Conservation (phyloP, 37 sponge, comb jelly and placozoan genomes). For the Bolinopsis microptera region DNA sequence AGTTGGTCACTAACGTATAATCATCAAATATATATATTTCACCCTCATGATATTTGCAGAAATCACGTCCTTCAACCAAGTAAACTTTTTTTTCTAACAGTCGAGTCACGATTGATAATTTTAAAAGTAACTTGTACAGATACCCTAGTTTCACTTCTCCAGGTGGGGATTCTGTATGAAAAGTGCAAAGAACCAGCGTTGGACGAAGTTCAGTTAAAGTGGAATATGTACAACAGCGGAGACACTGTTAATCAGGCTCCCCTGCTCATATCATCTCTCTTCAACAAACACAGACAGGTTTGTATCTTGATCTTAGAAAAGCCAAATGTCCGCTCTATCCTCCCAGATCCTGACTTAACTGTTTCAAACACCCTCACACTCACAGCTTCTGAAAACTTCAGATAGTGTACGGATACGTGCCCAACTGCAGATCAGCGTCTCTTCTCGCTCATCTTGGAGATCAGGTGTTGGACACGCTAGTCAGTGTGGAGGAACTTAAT, state of each 20-base stretch:
- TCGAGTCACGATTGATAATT: no score
- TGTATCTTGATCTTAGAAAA: neutral
- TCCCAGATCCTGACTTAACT: no score
- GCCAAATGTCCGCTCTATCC: no score
- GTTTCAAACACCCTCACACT: no score
- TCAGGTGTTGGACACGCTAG: slow-evolving; percentile 84
- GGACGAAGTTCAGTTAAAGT: neutral
- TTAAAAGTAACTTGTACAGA: no score
- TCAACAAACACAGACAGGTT: slow-evolving; percentile 60
- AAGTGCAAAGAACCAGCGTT: slow-evolving; percentile 23
- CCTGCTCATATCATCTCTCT: slow-evolving; percentile 26
- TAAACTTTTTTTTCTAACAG: no score
- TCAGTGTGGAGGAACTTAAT: slow-evolving; percentile 89
- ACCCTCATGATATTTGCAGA: no score
- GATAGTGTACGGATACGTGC: slow-evolving; percentile 91
- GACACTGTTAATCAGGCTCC: slow-evolving; percentile 45
- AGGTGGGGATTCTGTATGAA: neutral
- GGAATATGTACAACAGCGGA: slow-evolving; percentile 59
- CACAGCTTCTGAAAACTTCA: no score
- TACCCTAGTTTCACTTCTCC: no score
- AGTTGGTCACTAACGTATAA: no score
- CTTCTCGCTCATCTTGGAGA: slow-evolving; percentile 89
- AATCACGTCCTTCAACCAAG: no score
- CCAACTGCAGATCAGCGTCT: slow-evolving; percentile 82
- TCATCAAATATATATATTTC: no score